Percentiles rank a stretch among this genome's conserved stretches.
Conservation (phyloP, 2,797 vertebrate genomes). For the Channallabes apus region DNA sequence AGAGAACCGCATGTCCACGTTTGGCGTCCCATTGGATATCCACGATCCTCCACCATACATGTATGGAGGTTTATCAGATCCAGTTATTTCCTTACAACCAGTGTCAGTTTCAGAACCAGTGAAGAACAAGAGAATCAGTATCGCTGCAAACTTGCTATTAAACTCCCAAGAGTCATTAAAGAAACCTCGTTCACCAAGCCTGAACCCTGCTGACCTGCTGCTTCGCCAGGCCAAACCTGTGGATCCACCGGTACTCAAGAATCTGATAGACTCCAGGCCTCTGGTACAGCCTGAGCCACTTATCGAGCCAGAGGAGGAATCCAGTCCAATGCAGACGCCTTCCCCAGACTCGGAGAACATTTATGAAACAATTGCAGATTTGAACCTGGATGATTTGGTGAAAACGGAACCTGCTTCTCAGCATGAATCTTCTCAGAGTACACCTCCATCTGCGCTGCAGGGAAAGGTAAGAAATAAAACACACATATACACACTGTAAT, state of each 20-base stretch:
- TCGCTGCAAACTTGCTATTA: constrained; percentile 18
- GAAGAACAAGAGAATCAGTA: constrained; percentile 51
- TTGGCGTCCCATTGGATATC: constrained; percentile 68
- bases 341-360: constrained; percentile 71
- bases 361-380: constrained; percentile 77
- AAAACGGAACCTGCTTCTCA: constrained; percentile 35
- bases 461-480: constrained; percentile 42
- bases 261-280: constrained; percentile 21
- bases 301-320: constrained; percentile 41
- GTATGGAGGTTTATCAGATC: constrained; percentile 36
- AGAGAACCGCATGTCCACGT: constrained; percentile 79
- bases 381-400: constrained; percentile 67
- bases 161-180: constrained; percentile 19
- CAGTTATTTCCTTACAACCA: constrained; percentile 32
- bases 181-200: constrained; percentile 63
- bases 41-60: constrained; percentile 53
- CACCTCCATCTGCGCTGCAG: constrained; percentile 29
- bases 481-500: background rate
- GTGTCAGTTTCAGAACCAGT: constrained; percentile 30
- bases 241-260: constrained; percentile 61
- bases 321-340: constrained; percentile 40
- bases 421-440: constrained; percentile 28
- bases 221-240: constrained; percentile 62
- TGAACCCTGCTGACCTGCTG: constrained; percentile 68
- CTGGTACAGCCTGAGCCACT: constrained; percentile 39